Evolutionary conservation across 2,888 invertebrate species (phyloP).

Genomic region (Drosophila austrosaltans): DNA sequence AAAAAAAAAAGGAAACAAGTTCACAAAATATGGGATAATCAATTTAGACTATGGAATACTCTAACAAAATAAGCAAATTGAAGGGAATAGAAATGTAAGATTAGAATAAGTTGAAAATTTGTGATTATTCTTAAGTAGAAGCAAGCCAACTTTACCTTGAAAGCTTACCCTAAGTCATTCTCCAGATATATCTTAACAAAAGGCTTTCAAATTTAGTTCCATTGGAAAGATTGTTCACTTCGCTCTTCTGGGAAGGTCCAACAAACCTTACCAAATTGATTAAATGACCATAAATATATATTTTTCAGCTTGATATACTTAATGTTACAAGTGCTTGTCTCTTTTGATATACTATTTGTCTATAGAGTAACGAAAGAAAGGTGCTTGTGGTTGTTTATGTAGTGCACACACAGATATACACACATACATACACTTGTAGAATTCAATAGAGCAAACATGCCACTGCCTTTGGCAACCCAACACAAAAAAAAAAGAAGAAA

Average conservation of each 20-base stretch:
- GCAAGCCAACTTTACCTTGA: too few relatives aligned
- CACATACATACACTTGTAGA: slow-evolving; percentile 15
- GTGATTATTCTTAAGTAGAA: too few relatives aligned
- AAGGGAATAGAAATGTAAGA: too few relatives aligned
- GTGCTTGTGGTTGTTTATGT: slow-evolving; percentile 29
- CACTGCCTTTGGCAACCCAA: slow-evolving; percentile 48
- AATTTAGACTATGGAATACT: neutral
- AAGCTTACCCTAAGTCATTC: too few relatives aligned
- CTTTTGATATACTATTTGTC: neutral
- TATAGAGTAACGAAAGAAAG: slow-evolving; percentile 14
- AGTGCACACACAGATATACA: slow-evolving; percentile 39
- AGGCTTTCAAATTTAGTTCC: too few relatives aligned
- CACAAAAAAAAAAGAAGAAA: slow-evolving; percentile 24
- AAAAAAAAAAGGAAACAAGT: slow-evolving; percentile 14
- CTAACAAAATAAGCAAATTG: neutral
- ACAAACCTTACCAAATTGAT: too few relatives aligned
- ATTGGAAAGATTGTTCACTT: too few relatives aligned
- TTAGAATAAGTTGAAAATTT: too few relatives aligned
- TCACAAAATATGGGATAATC: neutral
- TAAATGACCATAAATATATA: too few relatives aligned
- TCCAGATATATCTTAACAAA: too few relatives aligned
- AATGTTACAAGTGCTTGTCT: neutral
- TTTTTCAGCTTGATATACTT: too few relatives aligned
- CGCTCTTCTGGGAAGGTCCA: too few relatives aligned
- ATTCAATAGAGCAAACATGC: slow-evolving; percentile 71